Conservation (phyloP, 2,797 vertebrate species). For the Sebastes trivittatus region DNA sequence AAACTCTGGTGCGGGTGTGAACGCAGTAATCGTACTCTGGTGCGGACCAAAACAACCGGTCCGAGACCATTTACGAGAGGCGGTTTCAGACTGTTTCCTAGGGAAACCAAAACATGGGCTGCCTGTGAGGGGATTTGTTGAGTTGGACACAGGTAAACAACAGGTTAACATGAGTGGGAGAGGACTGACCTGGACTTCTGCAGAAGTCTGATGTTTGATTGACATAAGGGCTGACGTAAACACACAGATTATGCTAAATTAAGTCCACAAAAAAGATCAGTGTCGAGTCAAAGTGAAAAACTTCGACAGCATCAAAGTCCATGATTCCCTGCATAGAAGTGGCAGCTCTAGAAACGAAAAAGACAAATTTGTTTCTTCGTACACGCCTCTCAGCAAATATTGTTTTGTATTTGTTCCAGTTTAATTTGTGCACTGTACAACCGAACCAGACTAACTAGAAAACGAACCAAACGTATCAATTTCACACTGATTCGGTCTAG, state of each 20-base stretch:
- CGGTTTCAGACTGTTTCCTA: not conserved
- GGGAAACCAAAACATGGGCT: no score
- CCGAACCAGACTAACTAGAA: not conserved
- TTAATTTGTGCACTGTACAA: no score
- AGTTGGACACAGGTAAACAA: not conserved
- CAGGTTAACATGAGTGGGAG: not conserved
- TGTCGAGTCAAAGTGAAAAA: not conserved
- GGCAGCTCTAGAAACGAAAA: no score
- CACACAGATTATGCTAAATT: not conserved
- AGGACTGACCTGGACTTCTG: not conserved
- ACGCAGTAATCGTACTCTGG: not conserved
- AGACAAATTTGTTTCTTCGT: no score
- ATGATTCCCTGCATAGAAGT: no score
- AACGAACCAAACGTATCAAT: not conserved
- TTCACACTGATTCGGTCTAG: not conserved
- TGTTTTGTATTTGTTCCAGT: no score
- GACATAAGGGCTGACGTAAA: accelerated
- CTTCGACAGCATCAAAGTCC: not conserved
- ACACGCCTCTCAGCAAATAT: no score
- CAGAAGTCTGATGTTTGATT: not conserved
- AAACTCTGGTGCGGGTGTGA: not conserved
- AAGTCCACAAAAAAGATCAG: not conserved
- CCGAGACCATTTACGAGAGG: no score
- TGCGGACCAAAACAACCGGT: not conserved
- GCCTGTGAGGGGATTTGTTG: not conserved